Evolutionary conservation across 2,113 vertebrate species (phyloP).

Genomic region (Myxocyprinus asiaticus): DNA sequence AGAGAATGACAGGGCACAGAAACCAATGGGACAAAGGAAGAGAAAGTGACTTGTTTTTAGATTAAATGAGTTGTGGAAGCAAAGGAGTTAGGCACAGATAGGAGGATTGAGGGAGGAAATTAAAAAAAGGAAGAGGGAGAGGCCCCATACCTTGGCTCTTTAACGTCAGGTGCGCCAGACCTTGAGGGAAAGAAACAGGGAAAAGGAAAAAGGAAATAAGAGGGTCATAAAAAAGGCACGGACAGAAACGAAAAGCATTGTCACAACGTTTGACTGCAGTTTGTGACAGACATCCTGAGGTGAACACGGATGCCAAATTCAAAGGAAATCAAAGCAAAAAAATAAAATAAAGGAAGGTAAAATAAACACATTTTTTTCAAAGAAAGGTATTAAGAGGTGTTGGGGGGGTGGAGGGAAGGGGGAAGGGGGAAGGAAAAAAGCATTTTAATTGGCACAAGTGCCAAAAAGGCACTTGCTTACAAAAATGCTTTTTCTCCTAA

Average conservation of each 20-base stretch:
- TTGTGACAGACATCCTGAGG: constrained; percentile 87
- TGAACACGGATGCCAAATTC: constrained; percentile 79
- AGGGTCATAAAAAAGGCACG: constrained; percentile 82
- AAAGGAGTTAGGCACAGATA: constrained; percentile 24
- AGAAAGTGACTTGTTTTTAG: constrained; percentile 31
- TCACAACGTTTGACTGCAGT: constrained; percentile 86
- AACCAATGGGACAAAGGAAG: constrained; percentile 70
- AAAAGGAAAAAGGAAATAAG: constrained; percentile 82
- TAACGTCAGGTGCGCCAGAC: constrained; percentile 86
- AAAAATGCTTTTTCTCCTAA: constrained; percentile 82
- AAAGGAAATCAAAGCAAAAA: constrained; percentile 63
- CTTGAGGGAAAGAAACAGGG: constrained; percentile 84
- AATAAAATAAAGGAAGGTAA: constrained; percentile 62
- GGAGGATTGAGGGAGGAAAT: constrained; percentile 51
- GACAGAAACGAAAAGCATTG: constrained; percentile 79
- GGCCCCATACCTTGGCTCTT: constrained; percentile 84
- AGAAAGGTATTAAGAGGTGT: constrained; percentile 45
- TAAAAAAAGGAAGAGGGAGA: constrained; percentile 62
- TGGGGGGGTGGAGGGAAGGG: constrained; percentile 35
- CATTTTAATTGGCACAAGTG: constrained; percentile 78
- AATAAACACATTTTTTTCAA: constrained; percentile 58
- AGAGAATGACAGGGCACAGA: constrained; percentile 72
- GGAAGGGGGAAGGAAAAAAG: constrained; percentile 74
- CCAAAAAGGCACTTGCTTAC: constrained; percentile 73
- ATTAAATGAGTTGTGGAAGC: constrained; percentile 19